Percentiles rank a stretch among this genome's conserved stretches.
phyloP scores from a whole-genome alignment of 2,797 vertebrate genomes.

The Platyrinchus mystaceus region DNA sequence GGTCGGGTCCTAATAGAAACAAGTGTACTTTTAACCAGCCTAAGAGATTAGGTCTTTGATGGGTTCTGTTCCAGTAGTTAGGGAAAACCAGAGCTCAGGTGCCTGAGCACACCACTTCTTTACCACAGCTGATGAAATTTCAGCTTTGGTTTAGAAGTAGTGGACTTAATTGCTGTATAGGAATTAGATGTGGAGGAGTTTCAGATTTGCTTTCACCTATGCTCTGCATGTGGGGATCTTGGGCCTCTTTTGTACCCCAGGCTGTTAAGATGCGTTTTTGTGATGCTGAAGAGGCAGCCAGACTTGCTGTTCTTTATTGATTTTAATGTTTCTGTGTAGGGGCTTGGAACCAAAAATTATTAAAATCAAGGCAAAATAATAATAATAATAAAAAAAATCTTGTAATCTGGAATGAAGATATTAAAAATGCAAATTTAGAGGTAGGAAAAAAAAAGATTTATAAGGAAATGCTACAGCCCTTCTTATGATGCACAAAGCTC shows the following conservation, averaged over 20 bases:
- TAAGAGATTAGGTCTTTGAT: neutral
- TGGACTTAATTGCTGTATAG: neutral
- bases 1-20: neutral
- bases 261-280: neutral
- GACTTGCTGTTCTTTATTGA: neutral
- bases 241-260: neutral
- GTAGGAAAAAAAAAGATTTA: neutral
- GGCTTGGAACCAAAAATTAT: neutral
- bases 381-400: neutral
- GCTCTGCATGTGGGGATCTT: fast-evolving
- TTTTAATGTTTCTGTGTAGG: neutral
- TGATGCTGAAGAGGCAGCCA: neutral
- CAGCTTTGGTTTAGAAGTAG: neutral
- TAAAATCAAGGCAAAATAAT: neutral
- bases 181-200: neutral
- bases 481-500: neutral
- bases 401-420: neutral
- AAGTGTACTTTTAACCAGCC: neutral
- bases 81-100: neutral
- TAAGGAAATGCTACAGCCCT: neutral
- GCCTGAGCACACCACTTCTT: neutral
- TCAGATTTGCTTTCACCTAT: neutral
- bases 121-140: neutral
- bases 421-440: neutral
- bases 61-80: neutral